Base-by-base conservation (phyloP, 2,888 invertebrate genomes). In the Drosophila nr. medialis region DNA sequence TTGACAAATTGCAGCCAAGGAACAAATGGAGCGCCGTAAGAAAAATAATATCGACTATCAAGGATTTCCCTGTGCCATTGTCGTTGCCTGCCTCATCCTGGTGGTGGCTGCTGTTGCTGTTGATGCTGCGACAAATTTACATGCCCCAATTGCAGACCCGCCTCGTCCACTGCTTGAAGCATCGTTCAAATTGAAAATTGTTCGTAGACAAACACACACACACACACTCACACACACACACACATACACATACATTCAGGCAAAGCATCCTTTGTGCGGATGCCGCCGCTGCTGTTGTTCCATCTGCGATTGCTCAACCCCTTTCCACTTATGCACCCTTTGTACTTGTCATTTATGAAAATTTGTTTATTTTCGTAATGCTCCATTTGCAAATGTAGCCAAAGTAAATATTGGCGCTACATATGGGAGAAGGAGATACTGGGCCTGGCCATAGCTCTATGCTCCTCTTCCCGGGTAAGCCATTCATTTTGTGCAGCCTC, bases 331-430 rank as follows among this genome's bases (percentile, higher is more conserved):
- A 42, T 48, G 54, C 75, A 78, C 71, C 85, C 78, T 83, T 83
- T 88, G 86, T 86, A 84, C 89, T 88, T 86, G 89, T 87, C 88
- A 88, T 85, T 87, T 91, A 88, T 87, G 87, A 89, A 89, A 91
- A 91, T 91, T 88, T 91, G 90, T 91, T 91, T 91, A 90, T 91
- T 82, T 84, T 86, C 83, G 83, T 78, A 84, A 89, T 84, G 83
- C 83, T 87, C 86, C 89, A 87, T 89, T 91, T 91, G 87, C 83
- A 86, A 90, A 89, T 90, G 88, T 88, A 83, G 85, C 81, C 89
- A 90, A 91, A 87, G 90, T 87, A 90, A 90, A 90, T 91, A 91
- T 90, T 81, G 90, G 73, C 86, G 75, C 78, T 85, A 69, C 77
- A 85, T 72, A 75, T 82, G 71, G 61, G 69, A 72, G 71, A 56